Conservation (phyloP, 2,113 vertebrate species). For the Pristiophorus japonicus region DNA sequence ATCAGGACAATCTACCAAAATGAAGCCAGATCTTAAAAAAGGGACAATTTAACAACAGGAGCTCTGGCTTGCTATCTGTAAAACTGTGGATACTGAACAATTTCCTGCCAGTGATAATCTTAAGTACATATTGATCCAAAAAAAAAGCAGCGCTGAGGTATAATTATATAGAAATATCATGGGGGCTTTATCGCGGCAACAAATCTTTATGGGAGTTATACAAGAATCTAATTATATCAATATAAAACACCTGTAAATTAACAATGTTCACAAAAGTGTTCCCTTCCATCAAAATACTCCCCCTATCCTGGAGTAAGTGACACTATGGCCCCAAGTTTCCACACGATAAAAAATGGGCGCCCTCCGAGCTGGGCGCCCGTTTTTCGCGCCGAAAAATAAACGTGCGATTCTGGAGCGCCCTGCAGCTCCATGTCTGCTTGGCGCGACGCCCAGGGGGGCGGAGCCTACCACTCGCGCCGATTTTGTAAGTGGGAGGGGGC, state of each 20-base stretch:
- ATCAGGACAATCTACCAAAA: background rate
- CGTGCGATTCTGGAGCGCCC: no score
- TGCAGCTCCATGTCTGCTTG: no score
- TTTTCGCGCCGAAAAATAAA: no score
- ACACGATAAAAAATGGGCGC: no score
- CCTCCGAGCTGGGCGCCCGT: no score
- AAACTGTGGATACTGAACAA: background rate
- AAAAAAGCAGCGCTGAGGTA: background rate
- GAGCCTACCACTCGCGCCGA: no score
- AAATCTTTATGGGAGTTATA: background rate
- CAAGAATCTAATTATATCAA: background rate
- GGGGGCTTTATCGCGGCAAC: background rate
- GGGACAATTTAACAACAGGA: background rate
- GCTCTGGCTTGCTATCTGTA: background rate
- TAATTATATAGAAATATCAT: background rate
- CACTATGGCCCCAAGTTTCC: no score
- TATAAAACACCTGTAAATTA: background rate
- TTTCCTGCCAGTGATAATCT: background rate
- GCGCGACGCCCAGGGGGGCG: no score
- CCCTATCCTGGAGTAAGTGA: background rate
- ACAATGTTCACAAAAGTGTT: background rate
- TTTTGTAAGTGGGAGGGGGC: no score
- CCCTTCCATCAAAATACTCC: background rate
- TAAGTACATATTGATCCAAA: background rate
- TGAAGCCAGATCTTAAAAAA: background rate